Evolutionary conservation across 2,888 invertebrate genomes (phyloP).

Genomic region (Scrobipalpa costella): DNA sequence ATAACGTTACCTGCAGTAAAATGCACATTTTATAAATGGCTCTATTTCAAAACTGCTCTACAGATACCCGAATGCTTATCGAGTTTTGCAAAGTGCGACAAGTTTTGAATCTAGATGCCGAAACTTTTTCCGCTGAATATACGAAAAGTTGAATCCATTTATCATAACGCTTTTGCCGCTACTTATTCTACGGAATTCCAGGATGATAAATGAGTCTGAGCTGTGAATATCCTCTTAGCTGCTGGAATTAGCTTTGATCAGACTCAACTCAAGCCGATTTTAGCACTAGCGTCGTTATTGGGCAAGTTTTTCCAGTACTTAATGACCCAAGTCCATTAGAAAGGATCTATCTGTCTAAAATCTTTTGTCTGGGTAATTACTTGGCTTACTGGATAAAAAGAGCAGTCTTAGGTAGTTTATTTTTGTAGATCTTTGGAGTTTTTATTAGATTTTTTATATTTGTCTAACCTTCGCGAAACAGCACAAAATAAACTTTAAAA

Average conservation of each 20-base stretch:
- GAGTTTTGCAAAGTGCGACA: neutral
- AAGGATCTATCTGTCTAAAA: no score
- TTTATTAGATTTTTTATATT: no score
- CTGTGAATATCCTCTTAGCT: conserved; percentile 1
- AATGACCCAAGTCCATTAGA: no score
- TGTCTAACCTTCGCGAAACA: no score
- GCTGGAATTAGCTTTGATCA: neutral
- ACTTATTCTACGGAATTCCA: neutral
- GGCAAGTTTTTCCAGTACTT: neutral
- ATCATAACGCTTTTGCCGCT: neutral
- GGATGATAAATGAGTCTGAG: conserved; percentile 3
- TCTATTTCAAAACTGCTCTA: neutral
- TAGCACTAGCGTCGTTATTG: neutral
- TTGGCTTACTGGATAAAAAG: no score
- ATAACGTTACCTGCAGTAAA: conserved; percentile 78
- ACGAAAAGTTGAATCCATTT: conserved; percentile 3
- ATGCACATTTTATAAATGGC: neutral
- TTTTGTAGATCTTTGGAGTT: no score
- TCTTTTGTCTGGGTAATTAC: no score
- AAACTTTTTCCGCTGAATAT: conserved; percentile 3
- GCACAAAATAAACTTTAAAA: no score
- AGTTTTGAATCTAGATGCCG: conserved; percentile 5
- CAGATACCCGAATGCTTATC: neutral
- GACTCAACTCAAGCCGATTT: neutral
- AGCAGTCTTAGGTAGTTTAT: no score